Base-by-base conservation (phyloP, 2,113 vertebrate genomes). In the Pyxicephalus adspersus region DNA sequence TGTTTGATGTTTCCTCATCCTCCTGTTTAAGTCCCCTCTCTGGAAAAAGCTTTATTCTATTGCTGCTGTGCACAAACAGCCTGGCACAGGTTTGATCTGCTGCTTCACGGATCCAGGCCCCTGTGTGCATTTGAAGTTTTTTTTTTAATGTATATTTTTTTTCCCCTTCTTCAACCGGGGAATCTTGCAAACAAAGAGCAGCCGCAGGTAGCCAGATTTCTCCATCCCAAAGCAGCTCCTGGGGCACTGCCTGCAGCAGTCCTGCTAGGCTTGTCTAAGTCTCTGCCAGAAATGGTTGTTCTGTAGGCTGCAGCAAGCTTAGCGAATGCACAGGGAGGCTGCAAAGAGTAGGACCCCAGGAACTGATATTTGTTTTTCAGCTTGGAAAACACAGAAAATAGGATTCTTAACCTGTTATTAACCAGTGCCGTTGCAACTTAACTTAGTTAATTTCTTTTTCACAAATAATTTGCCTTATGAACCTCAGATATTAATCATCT, bases 31-130 rank as follows among this genome's bases (percentile, higher is more conserved):
- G 68, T 81, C 67, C 57, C 61, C 90, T 93, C 92, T 91, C 92
- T 90, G 90, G 91, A 91, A 89, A 92, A 91, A 90, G 90, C 91
- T 95, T 95, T 93, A 94, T 95, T 94, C 93, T 94, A 52, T 60
- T 26, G 92, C 94, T 81, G 90, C 88, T 84, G 92, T 91, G 95
- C 89, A 92, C 87, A 87, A 94, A 92, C 96, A 93, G 95, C 91
- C 87, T 88, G 70, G 61, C 80, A 65, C 70, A 90, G 91, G 91
- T 95, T 96, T 97, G 95, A 96, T 96, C 92, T 94, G 88, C 90
- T 93, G 90, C 92, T 92, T 92, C 89, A 91, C 82, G 92, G 94
- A 92, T 91, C 91, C 90, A 87, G 88, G 89, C 91, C 91, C 93
- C 92, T 92, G 89, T 90, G 91, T 92, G 92, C 92, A 92, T 91